Evolutionary conservation across 1,140 invertebrate genomes (phyloP), one percentile per base, ranked within the genome.

Genomic region (Bombus impatiens): DNA sequence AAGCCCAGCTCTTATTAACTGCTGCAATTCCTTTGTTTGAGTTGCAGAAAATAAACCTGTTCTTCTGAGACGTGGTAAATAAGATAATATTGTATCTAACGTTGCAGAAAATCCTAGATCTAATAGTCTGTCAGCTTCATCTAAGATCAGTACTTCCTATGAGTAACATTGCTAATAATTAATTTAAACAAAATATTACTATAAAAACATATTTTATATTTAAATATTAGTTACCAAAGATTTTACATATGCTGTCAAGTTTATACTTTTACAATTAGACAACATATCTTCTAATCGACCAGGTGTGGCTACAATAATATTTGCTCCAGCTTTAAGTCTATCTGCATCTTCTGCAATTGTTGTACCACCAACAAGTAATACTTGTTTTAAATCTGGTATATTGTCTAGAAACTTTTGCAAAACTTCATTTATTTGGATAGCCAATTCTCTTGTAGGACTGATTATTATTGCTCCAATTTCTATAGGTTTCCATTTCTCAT

Each of bases 31-130:
- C 94, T 98, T 98, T 1, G 99, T 99, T 95, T 99, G 99, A 32
- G 99, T 99, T 12, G 99, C 99, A 44, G 99, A 99, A 95, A 99
- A 99, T 35, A 99, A 95, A 0, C 99, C 99, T 1, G 99, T 99
- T 92, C 99, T 96, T 89, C 99, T 95, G 92, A 99, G 98, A 80
- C 99, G 97, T 1, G 99, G 99, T 71, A 99, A 95, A 94, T 97
- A 98, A 91, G 97, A 97, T 0, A 99, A 95, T 91, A 99, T 99
- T 67, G 97, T 98, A 89, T 98, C 98, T 2, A 99, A 95, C n/a
- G 97, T 97, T 15, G 96, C 95, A 92, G 98, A 97, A 95, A 99
- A 99, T 9, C 99, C 99, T 87, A 99, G 95, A 92, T 99, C 98
- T 62, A 99, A 94, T 13, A 99, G 95, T 86, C 98, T 96, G 95